Conservation (phyloP, 2,113 vertebrate genomes). For the Nycticebus coucang region DNA sequence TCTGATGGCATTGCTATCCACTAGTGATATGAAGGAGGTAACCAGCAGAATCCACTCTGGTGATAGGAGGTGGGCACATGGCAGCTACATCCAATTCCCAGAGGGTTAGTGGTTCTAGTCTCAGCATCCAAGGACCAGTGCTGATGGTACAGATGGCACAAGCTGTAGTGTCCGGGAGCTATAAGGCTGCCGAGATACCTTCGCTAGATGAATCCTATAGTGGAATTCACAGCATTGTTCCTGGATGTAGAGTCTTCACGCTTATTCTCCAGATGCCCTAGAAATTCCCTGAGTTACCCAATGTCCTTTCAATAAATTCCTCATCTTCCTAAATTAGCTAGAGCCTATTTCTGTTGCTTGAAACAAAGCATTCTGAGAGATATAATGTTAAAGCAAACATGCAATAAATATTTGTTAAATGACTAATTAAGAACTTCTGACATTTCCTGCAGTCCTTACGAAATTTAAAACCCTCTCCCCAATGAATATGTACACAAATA, state of each 20-base stretch:
- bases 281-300: slow-evolving; percentile 49
- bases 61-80: not conserved
- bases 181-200: not conserved
- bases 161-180: fast-evolving
- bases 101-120: not conserved
- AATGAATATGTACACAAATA: slow-evolving; percentile 21
- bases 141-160: not conserved
- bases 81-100: not conserved
- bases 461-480: slow-evolving; percentile 37
- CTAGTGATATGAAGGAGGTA: not conserved
- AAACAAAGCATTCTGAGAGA: slow-evolving; percentile 53
- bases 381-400: slow-evolving; percentile 29
- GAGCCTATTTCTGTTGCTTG: slow-evolving; percentile 62
- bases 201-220: not conserved
- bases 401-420: slow-evolving; percentile 63
- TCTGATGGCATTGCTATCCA: not conserved
- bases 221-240: not conserved
- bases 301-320: slow-evolving; percentile 64
- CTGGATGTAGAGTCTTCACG: not conserved
- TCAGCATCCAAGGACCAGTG: not conserved
- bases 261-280: not conserved
- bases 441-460: slow-evolving; percentile 28
- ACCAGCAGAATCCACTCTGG: not conserved
- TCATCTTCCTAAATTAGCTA: slow-evolving; percentile 61
- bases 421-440: slow-evolving; percentile 68